phyloP scores from a whole-genome alignment of 2,113 vertebrate species.

The Morone chrysops region DNA sequence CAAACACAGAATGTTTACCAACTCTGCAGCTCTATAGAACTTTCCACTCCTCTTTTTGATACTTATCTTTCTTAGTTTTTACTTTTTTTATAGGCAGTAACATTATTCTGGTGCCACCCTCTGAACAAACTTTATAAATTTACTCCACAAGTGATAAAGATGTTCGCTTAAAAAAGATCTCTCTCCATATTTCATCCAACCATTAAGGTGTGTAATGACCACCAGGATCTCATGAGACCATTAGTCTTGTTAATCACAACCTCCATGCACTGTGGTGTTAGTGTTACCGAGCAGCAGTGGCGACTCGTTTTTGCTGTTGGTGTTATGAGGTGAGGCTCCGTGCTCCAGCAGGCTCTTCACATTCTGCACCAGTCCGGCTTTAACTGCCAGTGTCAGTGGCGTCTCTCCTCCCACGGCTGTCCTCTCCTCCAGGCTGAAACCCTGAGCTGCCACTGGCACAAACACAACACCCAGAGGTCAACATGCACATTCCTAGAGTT shows the following conservation, averaged over 20 bases:
- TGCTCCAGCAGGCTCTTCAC: slow-evolving; percentile 84
- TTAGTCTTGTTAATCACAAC: neutral
- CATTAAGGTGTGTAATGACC: neutral
- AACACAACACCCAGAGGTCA: slow-evolving; percentile 45
- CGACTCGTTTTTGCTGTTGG: slow-evolving; percentile 87
- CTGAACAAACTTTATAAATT: neutral
- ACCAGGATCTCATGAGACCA: neutral
- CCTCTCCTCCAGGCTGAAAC: slow-evolving; percentile 86
- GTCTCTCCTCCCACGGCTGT: slow-evolving; percentile 87
- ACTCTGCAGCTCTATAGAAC: neutral
- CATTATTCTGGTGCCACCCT: neutral
- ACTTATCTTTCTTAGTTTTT: neutral
- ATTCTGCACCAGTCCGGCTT: slow-evolving; percentile 82
- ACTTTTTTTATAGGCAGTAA: neutral
- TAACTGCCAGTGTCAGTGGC: slow-evolving; percentile 85
- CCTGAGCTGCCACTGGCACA: slow-evolving; percentile 77
- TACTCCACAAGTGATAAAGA: no score
- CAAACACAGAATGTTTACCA: no score
- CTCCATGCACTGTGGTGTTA: slow-evolving; percentile 58
- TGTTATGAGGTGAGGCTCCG: slow-evolving; percentile 83
- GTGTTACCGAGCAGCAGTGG: slow-evolving; percentile 88
- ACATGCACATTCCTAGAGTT: neutral
- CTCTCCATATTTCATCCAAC: neutral
- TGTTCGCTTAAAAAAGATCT: no score
- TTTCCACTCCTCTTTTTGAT: neutral